phyloP scores from a whole-genome alignment of 2,888 invertebrate species.

The Escarpia spicata region DNA sequence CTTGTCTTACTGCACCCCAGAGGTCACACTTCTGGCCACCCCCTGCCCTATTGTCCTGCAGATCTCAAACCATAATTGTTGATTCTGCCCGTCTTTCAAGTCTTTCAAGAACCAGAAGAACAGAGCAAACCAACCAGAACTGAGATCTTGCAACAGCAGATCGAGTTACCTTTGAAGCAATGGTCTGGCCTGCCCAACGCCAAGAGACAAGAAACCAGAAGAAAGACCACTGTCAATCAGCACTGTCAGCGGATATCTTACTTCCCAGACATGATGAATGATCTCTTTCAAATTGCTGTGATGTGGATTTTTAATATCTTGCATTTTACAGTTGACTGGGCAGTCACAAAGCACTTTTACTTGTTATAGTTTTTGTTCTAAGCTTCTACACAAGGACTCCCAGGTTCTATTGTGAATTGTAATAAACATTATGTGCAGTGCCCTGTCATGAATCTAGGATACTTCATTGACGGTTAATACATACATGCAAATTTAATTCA shows the following conservation, averaged over 20 bases:
- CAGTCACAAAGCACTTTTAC: neutral
- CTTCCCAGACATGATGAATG: constrained; percentile 8
- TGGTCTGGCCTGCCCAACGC: neutral
- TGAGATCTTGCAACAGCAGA: neutral
- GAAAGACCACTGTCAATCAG: neutral
- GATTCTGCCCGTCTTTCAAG: neutral
- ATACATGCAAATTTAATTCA: neutral
- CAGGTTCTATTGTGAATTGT: neutral
- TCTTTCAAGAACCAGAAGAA: constrained; percentile 3
- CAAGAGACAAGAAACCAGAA: neutral
- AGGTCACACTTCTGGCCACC: neutral
- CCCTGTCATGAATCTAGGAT: neutral
- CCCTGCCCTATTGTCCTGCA: neutral
- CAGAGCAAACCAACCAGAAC: neutral
- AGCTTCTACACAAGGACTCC: neutral
- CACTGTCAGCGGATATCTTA: neutral
- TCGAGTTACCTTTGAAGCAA: neutral
- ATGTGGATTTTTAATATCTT: neutral
- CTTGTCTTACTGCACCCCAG: neutral
- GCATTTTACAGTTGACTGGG: neutral
- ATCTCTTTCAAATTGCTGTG: neutral
- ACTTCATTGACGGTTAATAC: neutral
- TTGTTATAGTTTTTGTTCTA: neutral
- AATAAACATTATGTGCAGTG: neutral
- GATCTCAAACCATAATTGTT: constrained; percentile 2